Evolutionary conservation across 37 sponge, comb jelly and placozoan genomes (phyloP).

Genomic region (Beroe forskalii): DNA sequence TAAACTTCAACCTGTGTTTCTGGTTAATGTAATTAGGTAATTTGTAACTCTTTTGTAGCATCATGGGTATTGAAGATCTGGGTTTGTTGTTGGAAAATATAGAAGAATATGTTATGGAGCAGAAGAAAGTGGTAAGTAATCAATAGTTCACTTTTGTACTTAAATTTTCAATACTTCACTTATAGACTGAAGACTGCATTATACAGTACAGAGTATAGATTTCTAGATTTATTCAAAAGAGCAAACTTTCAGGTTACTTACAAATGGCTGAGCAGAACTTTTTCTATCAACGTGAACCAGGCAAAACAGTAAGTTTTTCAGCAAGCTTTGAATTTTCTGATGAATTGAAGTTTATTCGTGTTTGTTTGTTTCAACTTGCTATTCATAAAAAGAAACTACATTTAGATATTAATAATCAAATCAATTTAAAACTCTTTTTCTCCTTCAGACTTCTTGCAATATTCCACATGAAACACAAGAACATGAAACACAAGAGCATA

Average conservation of each 20-base stretch:
- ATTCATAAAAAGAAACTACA: too few relatives aligned
- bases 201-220: too few relatives aligned
- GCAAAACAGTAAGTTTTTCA: slow-evolving; percentile 74
- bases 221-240: neutral
- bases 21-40: too few relatives aligned
- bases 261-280: slow-evolving; percentile 82
- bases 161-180: too few relatives aligned
- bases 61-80: slow-evolving; percentile 63
- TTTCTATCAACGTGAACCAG: slow-evolving; percentile 73
- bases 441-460: slow-evolving; percentile 30
- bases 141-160: too few relatives aligned
- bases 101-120: slow-evolving; percentile 65
- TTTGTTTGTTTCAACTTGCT: too few relatives aligned
- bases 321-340: neutral
- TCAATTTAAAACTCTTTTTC: too few relatives aligned
- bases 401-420: too few relatives aligned
- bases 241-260: slow-evolving; percentile 77
- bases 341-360: too few relatives aligned
- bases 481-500: slow-evolving; percentile 61
- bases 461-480: slow-evolving; percentile 63
- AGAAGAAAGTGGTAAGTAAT: slow-evolving; percentile 57
- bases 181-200: too few relatives aligned
- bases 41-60: too few relatives aligned
- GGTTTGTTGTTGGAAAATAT: slow-evolving; percentile 46
- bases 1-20: too few relatives aligned